These are phyloP conservation scores for Rallus limicola DNA, from an alignment of 2,113 vertebrate genomes.

Conservation along the genomic window DNA sequence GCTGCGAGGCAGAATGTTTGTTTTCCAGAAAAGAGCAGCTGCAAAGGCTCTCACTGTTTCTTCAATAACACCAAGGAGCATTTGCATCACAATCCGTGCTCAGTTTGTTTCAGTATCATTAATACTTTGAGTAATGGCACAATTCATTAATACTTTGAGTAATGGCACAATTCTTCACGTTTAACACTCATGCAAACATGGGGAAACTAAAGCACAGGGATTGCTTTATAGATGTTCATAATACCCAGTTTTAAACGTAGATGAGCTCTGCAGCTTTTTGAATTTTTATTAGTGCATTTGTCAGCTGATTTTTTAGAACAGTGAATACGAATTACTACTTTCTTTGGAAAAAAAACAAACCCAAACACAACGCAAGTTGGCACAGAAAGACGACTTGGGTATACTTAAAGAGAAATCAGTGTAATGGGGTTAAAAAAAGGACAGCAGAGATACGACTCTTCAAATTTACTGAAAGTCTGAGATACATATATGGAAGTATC, in stretches of 20 bases:
- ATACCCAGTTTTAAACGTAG: not conserved
- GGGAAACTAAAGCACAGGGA: not conserved
- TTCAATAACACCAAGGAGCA: conserved; percentile 35
- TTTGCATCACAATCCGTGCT: conserved; percentile 44
- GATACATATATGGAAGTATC: not conserved
- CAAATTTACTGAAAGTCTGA: not conserved
- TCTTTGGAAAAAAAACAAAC: not conserved
- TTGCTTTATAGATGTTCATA: not conserved
- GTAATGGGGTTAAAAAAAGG: not conserved
- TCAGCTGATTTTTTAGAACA: not conserved
- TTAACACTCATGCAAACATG: not conserved
- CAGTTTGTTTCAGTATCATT: conserved; percentile 41
- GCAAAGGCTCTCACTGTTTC: conserved; percentile 53
- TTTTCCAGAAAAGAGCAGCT: conserved; percentile 67
- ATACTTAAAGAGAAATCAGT: not conserved
- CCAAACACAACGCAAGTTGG: not conserved
- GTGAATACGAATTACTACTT: not conserved
- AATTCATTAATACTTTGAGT: too few relatives aligned
- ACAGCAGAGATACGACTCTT: not conserved
- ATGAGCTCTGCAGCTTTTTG: not conserved
- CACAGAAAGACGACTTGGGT: not conserved
- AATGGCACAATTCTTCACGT: conserved; percentile 17
- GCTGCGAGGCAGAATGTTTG: conserved; percentile 23
- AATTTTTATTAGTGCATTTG: not conserved
- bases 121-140: conserved; percentile 43